phyloP scores from a whole-genome alignment of 2,888 invertebrate species.

The Epinotia nisella region DNA sequence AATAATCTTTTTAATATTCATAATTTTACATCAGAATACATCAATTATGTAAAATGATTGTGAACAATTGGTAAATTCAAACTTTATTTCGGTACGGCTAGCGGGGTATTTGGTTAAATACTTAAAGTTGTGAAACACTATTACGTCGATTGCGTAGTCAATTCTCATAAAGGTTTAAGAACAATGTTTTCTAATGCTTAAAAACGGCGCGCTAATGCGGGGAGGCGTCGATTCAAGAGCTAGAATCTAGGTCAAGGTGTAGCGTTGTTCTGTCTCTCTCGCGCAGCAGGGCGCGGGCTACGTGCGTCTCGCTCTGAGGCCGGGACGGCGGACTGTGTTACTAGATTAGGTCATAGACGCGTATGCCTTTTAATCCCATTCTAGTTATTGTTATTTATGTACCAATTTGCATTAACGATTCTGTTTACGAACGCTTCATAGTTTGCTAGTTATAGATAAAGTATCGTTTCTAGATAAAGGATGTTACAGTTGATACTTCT shows the following conservation, averaged over 20 bases:
- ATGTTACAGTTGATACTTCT: not conserved
- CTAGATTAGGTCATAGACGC: slow-evolving; percentile 56
- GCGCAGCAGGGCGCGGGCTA: slow-evolving; percentile 49
- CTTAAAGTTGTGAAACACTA: not conserved
- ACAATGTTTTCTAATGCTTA: slow-evolving; percentile 49
- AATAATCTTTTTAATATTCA: slow-evolving; percentile 12
- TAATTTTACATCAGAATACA: slow-evolving; percentile 5
- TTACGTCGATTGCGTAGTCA: not conserved
- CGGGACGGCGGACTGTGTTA: slow-evolving; percentile 46
- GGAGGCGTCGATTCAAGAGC: slow-evolving; percentile 46
- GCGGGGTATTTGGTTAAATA: not conserved
- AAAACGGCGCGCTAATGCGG: slow-evolving; percentile 56
- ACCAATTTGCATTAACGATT: slow-evolving; percentile 36
- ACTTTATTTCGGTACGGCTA: not conserved
- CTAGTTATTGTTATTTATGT: slow-evolving; percentile 44
- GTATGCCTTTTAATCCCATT: slow-evolving; percentile 48
- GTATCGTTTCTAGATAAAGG: slow-evolving; percentile 1
- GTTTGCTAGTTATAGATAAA: not conserved
- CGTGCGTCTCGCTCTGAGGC: slow-evolving; percentile 29
- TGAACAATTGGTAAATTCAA: not conserved
- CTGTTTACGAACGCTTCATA: slow-evolving; percentile 30
- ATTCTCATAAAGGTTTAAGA: slow-evolving; percentile 39
- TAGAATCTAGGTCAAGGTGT: slow-evolving; percentile 66
- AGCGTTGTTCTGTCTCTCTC: slow-evolving; percentile 58
- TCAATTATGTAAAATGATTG: not conserved